Conservation (phyloP, 2,113 vertebrate genomes). For the Deroptyus accipitrinus region DNA sequence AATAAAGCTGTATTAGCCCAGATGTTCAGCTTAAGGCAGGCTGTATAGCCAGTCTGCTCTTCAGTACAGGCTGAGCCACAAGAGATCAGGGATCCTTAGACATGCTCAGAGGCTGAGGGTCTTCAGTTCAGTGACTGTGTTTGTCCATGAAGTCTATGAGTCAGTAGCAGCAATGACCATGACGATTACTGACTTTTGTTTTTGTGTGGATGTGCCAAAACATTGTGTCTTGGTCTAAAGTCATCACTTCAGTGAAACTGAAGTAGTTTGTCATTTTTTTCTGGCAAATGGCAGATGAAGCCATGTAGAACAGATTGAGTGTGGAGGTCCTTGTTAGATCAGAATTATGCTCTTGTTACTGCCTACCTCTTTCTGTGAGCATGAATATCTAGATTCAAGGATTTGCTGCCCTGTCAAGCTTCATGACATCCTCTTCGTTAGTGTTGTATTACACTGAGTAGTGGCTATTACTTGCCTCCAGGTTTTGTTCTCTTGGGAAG, state of each 20-base stretch:
- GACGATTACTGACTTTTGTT: not conserved
- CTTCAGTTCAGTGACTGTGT: not conserved
- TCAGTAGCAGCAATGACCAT: not conserved
- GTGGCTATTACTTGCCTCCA: not conserved
- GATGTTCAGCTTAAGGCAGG: not conserved
- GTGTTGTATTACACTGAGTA: not conserved
- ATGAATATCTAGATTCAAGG: not conserved
- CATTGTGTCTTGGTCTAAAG: not conserved
- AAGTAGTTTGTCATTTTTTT: not conserved
- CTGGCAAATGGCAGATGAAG: not conserved
- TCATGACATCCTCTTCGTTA: not conserved
- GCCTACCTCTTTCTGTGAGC: not conserved
- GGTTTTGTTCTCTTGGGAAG: not conserved
- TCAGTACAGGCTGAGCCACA: not conserved
- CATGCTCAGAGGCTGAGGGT: not conserved
- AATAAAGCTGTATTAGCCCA: not conserved
- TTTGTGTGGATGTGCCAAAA: not conserved
- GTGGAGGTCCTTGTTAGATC: not conserved
- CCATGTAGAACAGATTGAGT: accelerated
- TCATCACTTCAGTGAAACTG: not conserved
- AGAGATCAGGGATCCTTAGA: not conserved
- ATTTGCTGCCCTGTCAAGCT: not conserved
- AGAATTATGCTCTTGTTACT: not conserved
- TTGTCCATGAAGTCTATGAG: not conserved
- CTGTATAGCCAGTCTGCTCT: not conserved